Evolutionary conservation across 2,797 vertebrate species (phyloP), one percentile per base, ranked within the genome.

Genomic region (Carduelis carduelis): DNA sequence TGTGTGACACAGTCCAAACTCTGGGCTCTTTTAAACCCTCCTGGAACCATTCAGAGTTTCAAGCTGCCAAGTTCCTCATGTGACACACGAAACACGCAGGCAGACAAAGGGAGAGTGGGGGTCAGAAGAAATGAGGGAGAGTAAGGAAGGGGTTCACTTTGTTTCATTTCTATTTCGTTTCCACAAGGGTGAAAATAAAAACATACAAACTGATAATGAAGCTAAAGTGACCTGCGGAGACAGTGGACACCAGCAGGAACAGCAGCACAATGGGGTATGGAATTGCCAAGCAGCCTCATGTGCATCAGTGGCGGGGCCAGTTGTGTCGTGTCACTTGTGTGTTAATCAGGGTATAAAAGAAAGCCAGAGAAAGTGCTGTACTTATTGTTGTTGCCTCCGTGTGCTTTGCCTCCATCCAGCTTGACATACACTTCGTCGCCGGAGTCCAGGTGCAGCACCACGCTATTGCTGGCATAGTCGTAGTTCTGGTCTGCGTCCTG

Each of bases 351-450:
- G 94, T 99, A 99, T 44, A 99, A 97, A 97, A 99, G 99, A 96
- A 99, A 99, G 88, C 99, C 99, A 34, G 99, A 99, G 98, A 99
- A 99, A 90, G 99, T 99, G 99, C 99, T 99, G 98, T 99, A 99
- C 97, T 99, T 99, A 98, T 99, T 99, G 98, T 99, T 99, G 96
- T 99, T 99, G 92, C 99, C 99, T n/a, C 99, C 99, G 3, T 99
- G 99, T 19, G 99, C 99, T 97, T 99, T 99, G 68, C 99, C 99
- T 3, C 99, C 99, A 12, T 99, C 99, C 96, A 99, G 97, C 95
- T 99, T 99, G 96, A 99, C 98, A 5, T 99, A 99, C 69, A 99
- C 98, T 97, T 99, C 99, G 14, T 99, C 99, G 4, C 99, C 99
- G 2, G 99, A 98, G 98, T 99, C 99, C 96, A 99, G 97, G 95